These are phyloP conservation scores for Rhizomys pruinosus DNA, from an alignment of 2,113 vertebrate genomes.

Conservation along the genomic window DNA sequence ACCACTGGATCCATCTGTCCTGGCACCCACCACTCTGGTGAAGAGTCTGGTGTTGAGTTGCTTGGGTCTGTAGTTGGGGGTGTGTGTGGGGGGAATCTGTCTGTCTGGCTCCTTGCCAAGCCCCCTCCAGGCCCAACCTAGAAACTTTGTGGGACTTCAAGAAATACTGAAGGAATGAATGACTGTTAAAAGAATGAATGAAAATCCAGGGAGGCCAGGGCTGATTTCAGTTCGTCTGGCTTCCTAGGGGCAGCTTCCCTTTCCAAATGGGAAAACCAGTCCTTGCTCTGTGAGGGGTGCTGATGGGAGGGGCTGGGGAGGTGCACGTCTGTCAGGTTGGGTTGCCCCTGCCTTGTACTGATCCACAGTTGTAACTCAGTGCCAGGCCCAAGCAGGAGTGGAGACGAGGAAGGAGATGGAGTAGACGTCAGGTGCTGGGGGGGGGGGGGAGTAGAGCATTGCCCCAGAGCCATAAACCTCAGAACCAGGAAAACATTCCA, in stretches of 20 bases:
- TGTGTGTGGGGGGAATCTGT: too few species aligned
- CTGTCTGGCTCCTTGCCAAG: background rate
- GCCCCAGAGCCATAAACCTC: slow-evolving; percentile 12
- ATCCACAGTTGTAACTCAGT: background rate
- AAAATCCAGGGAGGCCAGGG: background rate
- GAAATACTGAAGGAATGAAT: slow-evolving; percentile 23
- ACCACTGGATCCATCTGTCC: background rate
- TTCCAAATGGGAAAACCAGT: slow-evolving; percentile 61
- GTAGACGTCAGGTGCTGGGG: slow-evolving; percentile 56
- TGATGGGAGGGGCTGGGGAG: background rate
- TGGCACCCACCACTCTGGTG: background rate
- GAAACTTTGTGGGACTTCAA: background rate
- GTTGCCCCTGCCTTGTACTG: background rate
- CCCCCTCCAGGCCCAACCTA: background rate
- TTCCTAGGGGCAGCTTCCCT: background rate
- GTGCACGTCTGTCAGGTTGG: background rate
- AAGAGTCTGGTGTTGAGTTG: background rate
- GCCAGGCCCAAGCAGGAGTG: background rate
- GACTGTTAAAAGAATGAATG: slow-evolving; percentile 65
- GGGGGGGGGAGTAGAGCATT: too few species aligned
- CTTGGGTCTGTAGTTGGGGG: background rate
- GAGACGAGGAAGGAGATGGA: slow-evolving; percentile 22
- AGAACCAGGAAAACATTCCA: slow-evolving; percentile 80
- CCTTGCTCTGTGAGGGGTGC: background rate
- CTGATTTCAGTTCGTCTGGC: background rate